A percentile compares a stretch with the other conserved stretches of the same genome.
phyloP scores from a whole-genome alignment of 2,113 vertebrate species.

The Oncorhynchus masou region DNA sequence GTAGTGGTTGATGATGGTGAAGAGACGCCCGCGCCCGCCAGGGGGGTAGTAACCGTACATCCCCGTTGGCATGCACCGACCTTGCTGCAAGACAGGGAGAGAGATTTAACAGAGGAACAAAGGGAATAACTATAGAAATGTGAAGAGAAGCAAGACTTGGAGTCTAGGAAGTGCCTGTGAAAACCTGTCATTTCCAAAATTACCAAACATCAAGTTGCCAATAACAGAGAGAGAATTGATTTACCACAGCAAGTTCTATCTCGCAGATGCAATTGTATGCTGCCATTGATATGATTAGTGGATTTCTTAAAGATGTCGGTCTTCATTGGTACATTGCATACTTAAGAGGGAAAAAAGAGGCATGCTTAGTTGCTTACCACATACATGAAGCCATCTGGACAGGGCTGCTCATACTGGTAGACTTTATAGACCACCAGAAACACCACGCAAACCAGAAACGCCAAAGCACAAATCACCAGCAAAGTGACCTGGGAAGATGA shows the following conservation, averaged over 20 bases:
- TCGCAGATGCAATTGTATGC: too few relatives aligned
- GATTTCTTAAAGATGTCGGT: too few relatives aligned
- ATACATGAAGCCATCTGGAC: slow-evolving; percentile 89
- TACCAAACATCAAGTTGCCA: background rate
- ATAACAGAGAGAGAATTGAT: background rate
- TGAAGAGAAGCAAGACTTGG: background rate
- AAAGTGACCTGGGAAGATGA: slow-evolving; percentile 80
- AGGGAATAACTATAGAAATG: background rate
- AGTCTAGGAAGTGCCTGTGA: background rate
- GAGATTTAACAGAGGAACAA: too few relatives aligned
- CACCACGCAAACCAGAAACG: slow-evolving; percentile 91
- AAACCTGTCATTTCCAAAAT: background rate
- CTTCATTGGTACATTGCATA: too few relatives aligned
- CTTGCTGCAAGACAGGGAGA: slow-evolving; percentile 75
- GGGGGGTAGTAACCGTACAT: slow-evolving; percentile 89
- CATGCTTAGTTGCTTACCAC: slow-evolving; percentile 71
- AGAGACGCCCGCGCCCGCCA: slow-evolving; percentile 85
- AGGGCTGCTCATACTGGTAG: slow-evolving; percentile 94
- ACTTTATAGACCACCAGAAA: slow-evolving; percentile 98
- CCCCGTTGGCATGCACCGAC: slow-evolving; percentile 89
- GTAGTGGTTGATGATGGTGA: slow-evolving; percentile 94
- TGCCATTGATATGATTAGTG: too few relatives aligned
- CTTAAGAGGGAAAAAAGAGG: too few relatives aligned
- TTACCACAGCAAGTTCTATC: background rate
- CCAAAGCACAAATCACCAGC: slow-evolving; percentile 91